Evolutionary conservation across 37 sponge, comb jelly and placozoan species (phyloP), one percentile per base, ranked within the genome.

Genomic region (Dysidea cf. avara): DNA sequence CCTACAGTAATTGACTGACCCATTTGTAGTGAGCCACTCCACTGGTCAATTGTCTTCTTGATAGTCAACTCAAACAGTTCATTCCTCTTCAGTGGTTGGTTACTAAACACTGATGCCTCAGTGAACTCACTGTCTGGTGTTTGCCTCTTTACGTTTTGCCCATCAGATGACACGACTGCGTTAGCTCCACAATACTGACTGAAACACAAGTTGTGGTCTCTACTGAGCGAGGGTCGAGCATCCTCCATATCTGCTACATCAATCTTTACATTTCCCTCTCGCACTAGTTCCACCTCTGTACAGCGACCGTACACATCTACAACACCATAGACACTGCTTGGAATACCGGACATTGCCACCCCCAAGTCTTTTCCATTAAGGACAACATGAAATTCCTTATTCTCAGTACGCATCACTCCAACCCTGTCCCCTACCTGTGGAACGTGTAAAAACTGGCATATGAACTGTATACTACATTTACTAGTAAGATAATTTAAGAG

Each of bases 1-100:
- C 26, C 64, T 13, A 2, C n/a, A 32, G 7, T 20, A 37, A 26
- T 18, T 21, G 13, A 30, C 72, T 56, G 39, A 71, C 72, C 72
- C 56, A 71, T 29, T 54, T 55, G 56, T 5, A 71, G 56, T 3
- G 72, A 71, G 13, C 72, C 72, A 53, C 56, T 71, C 72, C 72
- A 71, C 24, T 24, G 9, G 24, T 71, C 72, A 30, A 53, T 24
- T 32, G 24, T 13, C 6, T 38, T 14, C 20, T 9, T 28, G 1
- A 71, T 25, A 11, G 33, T 11, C 14, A 71, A 36, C 9, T 71
- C 56, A 32, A 71, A 71, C 72, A 28, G 18, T 57, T 53, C 72
- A 11, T 33, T 36, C 11, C n/a, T 56, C 13, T 25, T 24, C 9
- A 71, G 72, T 22, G 72, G 72, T 1, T 57, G 72, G 22, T 37